These are phyloP conservation scores for Hormaphis cornu DNA, from an alignment of 1,140 invertebrate species.

Conservation along the genomic window DNA sequence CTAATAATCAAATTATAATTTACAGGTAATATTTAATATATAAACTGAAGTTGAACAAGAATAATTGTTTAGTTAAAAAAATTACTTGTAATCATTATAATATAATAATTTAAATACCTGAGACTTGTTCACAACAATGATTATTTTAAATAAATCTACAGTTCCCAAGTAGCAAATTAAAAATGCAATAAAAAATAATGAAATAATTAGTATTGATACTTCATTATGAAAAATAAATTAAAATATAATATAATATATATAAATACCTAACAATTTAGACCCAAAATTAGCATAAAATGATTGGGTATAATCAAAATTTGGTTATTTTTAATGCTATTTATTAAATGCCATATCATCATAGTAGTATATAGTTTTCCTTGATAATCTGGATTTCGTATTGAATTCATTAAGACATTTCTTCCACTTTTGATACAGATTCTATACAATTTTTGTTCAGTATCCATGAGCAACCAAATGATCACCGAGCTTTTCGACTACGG, in stretches of 20 bases:
- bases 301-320: constrained; percentile 14
- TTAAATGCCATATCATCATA: constrained; percentile 28
- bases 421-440: background rate
- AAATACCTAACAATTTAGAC: constrained; percentile 11
- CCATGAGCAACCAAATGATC: constrained; percentile 89
- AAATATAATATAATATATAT: constrained; percentile 7
- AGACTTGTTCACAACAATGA: background rate
- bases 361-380: constrained; percentile 2
- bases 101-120: background rate
- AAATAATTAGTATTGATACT: constrained; percentile 24
- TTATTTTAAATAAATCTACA: constrained; percentile 23
- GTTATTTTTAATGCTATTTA: constrained; percentile 25
- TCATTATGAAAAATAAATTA: constrained; percentile 24
- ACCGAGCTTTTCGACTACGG: constrained; percentile 89
- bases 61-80: background rate
- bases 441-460: constrained; percentile 57
- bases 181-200: constrained; percentile 10
- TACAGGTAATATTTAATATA: background rate
- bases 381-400: constrained; percentile 16
- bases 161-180: constrained; percentile 13
- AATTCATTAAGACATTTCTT: background rate
- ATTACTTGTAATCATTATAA: background rate
- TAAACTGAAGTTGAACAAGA: background rate
- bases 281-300: constrained; percentile 12
- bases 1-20: background rate